Conservation (phyloP, 2,888 invertebrate genomes). For the Campoplex capitator region DNA sequence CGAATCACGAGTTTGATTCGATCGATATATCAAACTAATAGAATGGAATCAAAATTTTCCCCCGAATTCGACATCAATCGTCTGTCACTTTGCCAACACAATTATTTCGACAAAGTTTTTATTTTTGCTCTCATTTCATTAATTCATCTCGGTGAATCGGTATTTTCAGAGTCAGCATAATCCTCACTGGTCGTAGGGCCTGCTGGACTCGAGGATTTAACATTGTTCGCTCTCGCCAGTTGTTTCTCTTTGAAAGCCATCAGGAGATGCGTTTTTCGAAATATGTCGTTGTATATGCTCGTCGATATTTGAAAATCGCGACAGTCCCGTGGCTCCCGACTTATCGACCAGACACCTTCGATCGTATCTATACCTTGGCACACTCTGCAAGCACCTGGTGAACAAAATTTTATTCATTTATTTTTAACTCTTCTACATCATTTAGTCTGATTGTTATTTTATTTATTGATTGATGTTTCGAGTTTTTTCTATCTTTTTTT, state of each 20-base stretch:
- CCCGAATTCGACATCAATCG: too few species aligned
- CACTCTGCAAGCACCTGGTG: constrained; percentile 76
- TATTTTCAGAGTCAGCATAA: background rate
- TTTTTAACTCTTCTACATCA: background rate
- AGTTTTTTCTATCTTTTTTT: too few species aligned
- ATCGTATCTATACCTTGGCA: constrained; percentile 79
- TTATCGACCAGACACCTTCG: constrained; percentile 77
- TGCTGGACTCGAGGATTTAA: constrained; percentile 23
- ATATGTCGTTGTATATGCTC: constrained; percentile 76
- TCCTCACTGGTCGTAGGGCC: constrained; percentile 8
- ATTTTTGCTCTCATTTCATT: background rate
- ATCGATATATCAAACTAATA: background rate
- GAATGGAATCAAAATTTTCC: too few species aligned
- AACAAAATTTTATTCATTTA: background rate
- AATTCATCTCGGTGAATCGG: background rate
- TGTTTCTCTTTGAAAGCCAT: constrained; percentile 69
- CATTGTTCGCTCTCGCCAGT: constrained; percentile 21
- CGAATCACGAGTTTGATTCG: background rate
- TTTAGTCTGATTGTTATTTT: background rate
- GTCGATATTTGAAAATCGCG: constrained; percentile 77
- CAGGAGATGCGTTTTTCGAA: constrained; percentile 71
- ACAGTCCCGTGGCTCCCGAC: constrained; percentile 75
- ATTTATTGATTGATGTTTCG: background rate
- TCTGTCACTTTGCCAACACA: too few species aligned
- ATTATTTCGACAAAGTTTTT: background rate